These are phyloP conservation scores for Diorhabda elongata DNA, from an alignment of 1,140 invertebrate genomes.

Conservation along the genomic window DNA sequence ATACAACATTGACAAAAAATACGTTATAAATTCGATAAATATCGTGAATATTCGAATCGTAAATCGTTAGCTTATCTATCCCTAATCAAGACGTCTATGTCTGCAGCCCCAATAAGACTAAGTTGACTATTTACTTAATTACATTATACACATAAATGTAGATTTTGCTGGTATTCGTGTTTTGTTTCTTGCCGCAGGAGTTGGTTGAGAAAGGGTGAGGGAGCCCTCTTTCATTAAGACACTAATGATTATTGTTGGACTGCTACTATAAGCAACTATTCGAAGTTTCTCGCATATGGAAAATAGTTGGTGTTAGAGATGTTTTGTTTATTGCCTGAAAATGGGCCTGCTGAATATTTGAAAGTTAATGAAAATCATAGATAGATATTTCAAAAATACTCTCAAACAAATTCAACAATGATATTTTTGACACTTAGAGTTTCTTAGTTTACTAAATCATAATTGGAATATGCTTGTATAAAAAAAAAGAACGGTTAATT, in stretches of 20 bases:
- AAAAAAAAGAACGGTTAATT: too few relatives aligned
- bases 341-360: background rate
- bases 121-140: slow-evolving; percentile 1
- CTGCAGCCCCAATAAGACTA: background rate
- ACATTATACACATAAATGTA: background rate
- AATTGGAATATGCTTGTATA: too few relatives aligned
- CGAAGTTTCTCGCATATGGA: background rate
- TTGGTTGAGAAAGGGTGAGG: background rate
- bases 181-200: background rate
- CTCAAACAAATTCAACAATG: too few relatives aligned
- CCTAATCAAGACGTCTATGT: background rate
- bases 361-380: too few relatives aligned
- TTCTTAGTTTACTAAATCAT: too few relatives aligned
- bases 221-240: background rate
- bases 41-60: too few relatives aligned
- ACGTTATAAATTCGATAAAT: too few relatives aligned
- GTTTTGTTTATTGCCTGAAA: background rate
- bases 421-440: too few relatives aligned
- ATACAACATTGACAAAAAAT: too few relatives aligned
- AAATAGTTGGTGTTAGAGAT: background rate
- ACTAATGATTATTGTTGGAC: background rate
- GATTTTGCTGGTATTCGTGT: background rate
- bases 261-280: background rate
- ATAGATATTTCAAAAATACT: too few relatives aligned
- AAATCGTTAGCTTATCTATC: too few relatives aligned